Base-by-base conservation (phyloP, 2,113 vertebrate species). In the Serilophus lunatus region DNA sequence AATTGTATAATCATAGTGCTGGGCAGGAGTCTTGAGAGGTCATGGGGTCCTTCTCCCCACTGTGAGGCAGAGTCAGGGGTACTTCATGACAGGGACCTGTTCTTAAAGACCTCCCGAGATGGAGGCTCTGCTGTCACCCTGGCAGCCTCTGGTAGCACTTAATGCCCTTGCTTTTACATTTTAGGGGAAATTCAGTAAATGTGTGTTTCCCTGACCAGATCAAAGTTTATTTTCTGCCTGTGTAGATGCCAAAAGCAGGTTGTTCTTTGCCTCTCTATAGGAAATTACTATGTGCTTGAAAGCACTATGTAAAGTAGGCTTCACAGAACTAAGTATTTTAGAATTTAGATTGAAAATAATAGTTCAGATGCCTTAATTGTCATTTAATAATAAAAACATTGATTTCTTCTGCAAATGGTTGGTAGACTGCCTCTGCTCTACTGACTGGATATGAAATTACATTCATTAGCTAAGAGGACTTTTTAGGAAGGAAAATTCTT, bases 21-120 rank as follows among this genome's bases (percentile, higher is more conserved):
- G 77, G 31, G 7, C 1, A 2, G 28, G 68, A 6, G 3, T 36
- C 44, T 42, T 0, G 7, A 47, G 86, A 38, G 57, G 26, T 64
- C 17, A 1, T 7, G n/a, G 38, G 14, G 19, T 44, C 42, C 77
- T 84, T 71, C 12, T 8, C 26, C 23, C 10, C 0, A 0, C 45
- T 9, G 3, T 13, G 38, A 50, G 72, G 28, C 42, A 31, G 54
- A 25, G 36, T 26, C 5, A 1, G 31, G 36, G 61, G 18, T 31
- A 1, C 36, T 83, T 61, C 22, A 10, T 60, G 72, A 9, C 50
- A 63, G 36, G 45, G 56, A 54, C 47, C 60, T 5, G 6, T 44
- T 75, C 69, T 40, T 69, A 23, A 36, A 59, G 38, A 12, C 14
- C 6, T 16, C 14, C 0, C 0, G 50, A 69, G 26, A 10, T 9